phyloP scores from a whole-genome alignment of 2,797 vertebrate species.

The Dendrocincla tyrannina region DNA sequence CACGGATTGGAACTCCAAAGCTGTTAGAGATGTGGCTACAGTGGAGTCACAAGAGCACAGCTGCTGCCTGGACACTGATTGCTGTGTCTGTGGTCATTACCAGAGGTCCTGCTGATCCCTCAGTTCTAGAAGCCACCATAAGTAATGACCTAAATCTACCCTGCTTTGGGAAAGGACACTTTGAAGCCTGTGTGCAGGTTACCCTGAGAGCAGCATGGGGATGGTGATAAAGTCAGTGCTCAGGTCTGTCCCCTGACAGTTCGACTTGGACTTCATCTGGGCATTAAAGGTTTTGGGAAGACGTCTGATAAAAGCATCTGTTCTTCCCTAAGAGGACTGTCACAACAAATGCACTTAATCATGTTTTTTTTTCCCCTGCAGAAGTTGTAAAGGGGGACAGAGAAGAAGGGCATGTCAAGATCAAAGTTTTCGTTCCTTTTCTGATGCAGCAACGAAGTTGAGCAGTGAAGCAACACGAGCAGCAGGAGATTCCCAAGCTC shows the following conservation, averaged over 20 bases:
- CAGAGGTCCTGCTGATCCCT: not conserved
- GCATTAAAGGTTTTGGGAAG: not conserved
- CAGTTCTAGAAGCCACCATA: not conserved
- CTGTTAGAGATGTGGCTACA: not conserved
- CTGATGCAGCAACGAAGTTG: not conserved
- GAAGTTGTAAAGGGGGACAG: not conserved
- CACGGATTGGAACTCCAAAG: not conserved
- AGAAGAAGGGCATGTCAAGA: not conserved
- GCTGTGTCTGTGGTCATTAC: not conserved
- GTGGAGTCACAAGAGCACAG: fast-evolving
- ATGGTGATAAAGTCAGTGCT: not conserved
- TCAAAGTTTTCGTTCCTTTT: conserved; percentile 10
- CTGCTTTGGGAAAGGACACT: not conserved
- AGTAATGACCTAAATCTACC: not conserved
- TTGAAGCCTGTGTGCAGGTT: not conserved
- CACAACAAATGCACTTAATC: not conserved
- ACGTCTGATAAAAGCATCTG: not conserved
- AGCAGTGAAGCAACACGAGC: not conserved
- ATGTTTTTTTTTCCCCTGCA: not conserved
- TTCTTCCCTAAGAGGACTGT: not conserved
- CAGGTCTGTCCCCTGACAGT: not conserved
- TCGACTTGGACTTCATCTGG: not conserved
- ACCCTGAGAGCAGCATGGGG: not conserved
- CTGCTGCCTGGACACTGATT: not conserved
- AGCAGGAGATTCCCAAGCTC: not conserved